Base-by-base conservation (phyloP, 1,140 invertebrate species). In the Tetramorium simillimum region DNA sequence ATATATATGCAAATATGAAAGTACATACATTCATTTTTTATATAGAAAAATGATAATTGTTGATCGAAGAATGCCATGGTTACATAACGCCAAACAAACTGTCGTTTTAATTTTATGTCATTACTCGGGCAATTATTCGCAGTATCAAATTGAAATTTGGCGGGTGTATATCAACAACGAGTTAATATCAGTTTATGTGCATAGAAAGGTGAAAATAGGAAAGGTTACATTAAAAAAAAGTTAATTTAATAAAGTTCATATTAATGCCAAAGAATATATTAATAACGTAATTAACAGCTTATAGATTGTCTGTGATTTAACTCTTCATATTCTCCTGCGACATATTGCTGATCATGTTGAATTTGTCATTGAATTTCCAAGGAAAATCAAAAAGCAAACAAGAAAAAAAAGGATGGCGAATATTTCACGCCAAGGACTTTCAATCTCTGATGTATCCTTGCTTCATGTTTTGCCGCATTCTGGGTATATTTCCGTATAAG, bases 401-500 rank as follows among this genome's bases (percentile, higher is more conserved):
- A 67, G n/a, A 40, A 40, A 21, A 40, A 3, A 40, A 91, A 67
- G 85, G 69, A 65, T 92, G 89, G 78, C 49, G 33, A n/a, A 43
- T 69, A 5, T 91, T 92, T 2, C 62, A 24, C 0, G 90, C 89
- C 4, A 89, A 37, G 4, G 63, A 67, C 4, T 67, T 67, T 67
- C 18, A 67, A 40, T 12, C 63, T 1, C 10, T 67, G 12, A 90
- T 93, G 82, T 58, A 65, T 7, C 89, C 89, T 0, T 88, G 56
- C n/a, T 86, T 93, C n/a, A 72, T 69, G 5, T 21, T 93, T 0
- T 88, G 49, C 1, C 60, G 72, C 10, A 33, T 93, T 9, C 60
- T 85, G 2, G 92, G 93, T 18, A 9, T 90, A 3, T 87, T 91
- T 28, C 88, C 92, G 0, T 92, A 88, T 72, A 88, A 85, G 43